Conservation (phyloP, 2,113 vertebrate genomes). For the Petroica traversi region DNA sequence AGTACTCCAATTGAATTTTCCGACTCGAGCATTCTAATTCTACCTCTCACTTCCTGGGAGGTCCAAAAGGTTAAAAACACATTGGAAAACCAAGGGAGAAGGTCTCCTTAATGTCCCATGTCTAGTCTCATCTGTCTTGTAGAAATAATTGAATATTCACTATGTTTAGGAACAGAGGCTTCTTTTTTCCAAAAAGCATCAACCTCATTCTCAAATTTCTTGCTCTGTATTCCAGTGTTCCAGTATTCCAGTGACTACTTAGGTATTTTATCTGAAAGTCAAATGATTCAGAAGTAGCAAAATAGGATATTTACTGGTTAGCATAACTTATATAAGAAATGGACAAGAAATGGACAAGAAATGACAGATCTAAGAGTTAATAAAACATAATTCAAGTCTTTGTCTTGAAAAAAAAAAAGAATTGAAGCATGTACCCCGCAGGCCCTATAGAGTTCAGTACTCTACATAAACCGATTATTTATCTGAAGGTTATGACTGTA, state of each 20-base stretch:
- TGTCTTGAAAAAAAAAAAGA: background rate
- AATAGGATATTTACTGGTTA: background rate
- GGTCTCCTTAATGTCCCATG: background rate
- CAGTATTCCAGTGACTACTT: background rate
- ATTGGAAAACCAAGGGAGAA: background rate
- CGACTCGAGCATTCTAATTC: background rate
- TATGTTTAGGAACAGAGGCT: background rate
- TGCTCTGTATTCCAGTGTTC: background rate
- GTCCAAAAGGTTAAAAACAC: background rate
- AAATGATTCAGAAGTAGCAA: background rate
- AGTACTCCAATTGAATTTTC: background rate
- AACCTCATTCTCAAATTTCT: background rate
- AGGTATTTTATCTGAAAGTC: background rate
- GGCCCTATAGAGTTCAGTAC: background rate
- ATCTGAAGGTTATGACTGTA: background rate
- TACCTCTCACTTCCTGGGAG: background rate
- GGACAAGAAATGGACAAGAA: background rate
- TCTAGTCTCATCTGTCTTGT: background rate
- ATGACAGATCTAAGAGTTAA: background rate
- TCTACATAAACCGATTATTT: background rate
- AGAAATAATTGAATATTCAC: background rate
- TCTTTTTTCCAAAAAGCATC: background rate
- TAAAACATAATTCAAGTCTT: background rate
- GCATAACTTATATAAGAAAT: background rate
- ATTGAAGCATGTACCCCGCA: background rate